A percentile compares a stretch with the other conserved stretches of the same genome.
These are phyloP conservation scores for Gymnosoma rotundatum DNA, from an alignment of 2,888 invertebrate genomes.

Conservation along the genomic window DNA sequence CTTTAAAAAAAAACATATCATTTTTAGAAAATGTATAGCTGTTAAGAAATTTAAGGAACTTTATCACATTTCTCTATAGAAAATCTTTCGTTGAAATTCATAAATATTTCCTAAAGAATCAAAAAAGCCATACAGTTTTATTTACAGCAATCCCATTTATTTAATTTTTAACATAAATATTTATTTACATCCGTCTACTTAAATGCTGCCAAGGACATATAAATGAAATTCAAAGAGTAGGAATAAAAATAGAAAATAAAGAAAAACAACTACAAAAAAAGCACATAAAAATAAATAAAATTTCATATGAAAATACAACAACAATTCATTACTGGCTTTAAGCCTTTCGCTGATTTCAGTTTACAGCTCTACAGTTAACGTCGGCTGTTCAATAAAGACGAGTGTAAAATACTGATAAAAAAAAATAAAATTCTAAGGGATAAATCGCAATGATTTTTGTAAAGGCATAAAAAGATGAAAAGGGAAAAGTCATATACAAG, in stretches of 20 bases:
- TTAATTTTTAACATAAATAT: background rate
- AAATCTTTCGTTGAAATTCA: too few species aligned
- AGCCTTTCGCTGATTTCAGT: conserved; percentile 14
- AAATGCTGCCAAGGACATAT: background rate
- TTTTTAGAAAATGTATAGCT: too few species aligned
- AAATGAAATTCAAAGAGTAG: conserved; percentile 1
- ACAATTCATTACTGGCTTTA: conserved; percentile 13
- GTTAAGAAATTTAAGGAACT: too few species aligned
- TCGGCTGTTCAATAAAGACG: background rate
- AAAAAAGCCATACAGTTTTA: background rate
- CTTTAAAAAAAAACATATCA: too few species aligned
- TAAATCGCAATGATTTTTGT: background rate
- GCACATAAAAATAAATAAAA: background rate
- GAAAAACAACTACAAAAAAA: background rate
- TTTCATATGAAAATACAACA: background rate
- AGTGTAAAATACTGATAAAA: conserved; percentile 16
- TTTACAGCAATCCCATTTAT: conserved; percentile 6
- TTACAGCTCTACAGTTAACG: background rate
- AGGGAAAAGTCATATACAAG: background rate
- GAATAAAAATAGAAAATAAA: background rate
- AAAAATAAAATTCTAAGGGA: background rate
- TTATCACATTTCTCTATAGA: too few species aligned
- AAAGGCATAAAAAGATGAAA: background rate
- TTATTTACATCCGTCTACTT: background rate
- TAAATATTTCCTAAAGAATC: background rate